Evolutionary conservation across 2,113 vertebrate species (phyloP).

Genomic region (Leuciscus idus): DNA sequence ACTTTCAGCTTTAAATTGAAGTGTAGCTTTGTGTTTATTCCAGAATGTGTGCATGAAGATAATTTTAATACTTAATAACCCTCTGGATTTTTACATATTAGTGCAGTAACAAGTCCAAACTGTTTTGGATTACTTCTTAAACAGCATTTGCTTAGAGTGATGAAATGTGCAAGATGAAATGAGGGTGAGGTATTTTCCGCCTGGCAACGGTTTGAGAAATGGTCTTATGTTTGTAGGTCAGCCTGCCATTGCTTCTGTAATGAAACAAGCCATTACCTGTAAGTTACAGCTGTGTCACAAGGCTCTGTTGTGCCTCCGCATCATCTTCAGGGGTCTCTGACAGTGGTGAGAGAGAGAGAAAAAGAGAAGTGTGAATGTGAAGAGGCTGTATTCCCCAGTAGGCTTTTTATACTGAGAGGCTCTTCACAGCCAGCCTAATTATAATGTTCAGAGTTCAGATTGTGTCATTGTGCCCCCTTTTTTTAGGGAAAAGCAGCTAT

Average conservation of each 20-base stretch:
- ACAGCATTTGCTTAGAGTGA: not conserved
- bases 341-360: not conserved
- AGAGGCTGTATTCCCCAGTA: constrained; percentile 17
- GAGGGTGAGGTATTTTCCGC: not conserved
- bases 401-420: not conserved
- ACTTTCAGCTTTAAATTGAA: not conserved
- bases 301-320: not conserved
- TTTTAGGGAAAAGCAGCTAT: not conserved
- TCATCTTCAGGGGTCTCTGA: not conserved
- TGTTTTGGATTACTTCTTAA: not conserved
- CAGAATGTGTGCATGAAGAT: not conserved
- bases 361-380: constrained; percentile 9
- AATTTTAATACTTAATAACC: not conserved
- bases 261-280: not conserved
- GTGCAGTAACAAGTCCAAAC: not conserved
- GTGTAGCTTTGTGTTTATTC: not conserved
- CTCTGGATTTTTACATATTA: not conserved
- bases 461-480: not conserved
- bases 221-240: constrained; percentile 14
- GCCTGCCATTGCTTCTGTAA: not conserved
- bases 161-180: not conserved
- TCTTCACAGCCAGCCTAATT: constrained; percentile 8
- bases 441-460: not conserved
- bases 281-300: not conserved
- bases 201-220: not conserved